Evolutionary conservation across 1,140 invertebrate species (phyloP), one percentile per base, ranked within the genome.

Genomic region (Episyrphus balteatus): DNA sequence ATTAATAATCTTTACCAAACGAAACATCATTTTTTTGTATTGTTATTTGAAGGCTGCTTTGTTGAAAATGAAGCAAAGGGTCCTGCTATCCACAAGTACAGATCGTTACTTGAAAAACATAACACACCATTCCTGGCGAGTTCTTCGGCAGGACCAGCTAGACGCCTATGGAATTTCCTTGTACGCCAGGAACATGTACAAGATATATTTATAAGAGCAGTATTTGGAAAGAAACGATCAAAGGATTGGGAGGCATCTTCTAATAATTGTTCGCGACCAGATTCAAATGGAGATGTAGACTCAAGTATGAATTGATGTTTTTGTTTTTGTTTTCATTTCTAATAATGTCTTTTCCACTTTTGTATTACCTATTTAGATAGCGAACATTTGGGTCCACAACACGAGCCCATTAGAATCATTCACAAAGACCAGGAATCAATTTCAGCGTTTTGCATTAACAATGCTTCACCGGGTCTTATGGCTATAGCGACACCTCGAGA

Each of bases 401-500:
- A 81, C 40, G 87, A 88, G 57, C 86, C 91, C 36, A 89, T 97
- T 47, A 79, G 93, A 48, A 92, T 99, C 51, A 94, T 98, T 51
- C 96, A 99, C 67, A 98, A 98, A 73, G 96, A 99, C 66, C 93
- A 97, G 74, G 96, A 99, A 70, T 92, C 91, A 47, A 97, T 99
- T 51, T 84, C 92, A 53, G 88, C 95, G 31, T 99, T 99, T 75
- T 95, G 92, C 62, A 75, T 98, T 38, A 98, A 96, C 75, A 82
- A 86, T 72, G 88, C 89, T 68, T 70, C 55, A 56, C 57, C 60
- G 36, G 87, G 83, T 31, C 72, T 88, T 47, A 81, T 99, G 54
- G 88, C 92, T 7, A 72, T 99, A 51, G 88, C 93, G 12, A 98
- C 93, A 49, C 91, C 91, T 1, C 82, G 93, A 48, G 95, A 99